Evolutionary conservation across 2,888 invertebrate species (phyloP).

Genomic region (Incurvaria masculella): DNA sequence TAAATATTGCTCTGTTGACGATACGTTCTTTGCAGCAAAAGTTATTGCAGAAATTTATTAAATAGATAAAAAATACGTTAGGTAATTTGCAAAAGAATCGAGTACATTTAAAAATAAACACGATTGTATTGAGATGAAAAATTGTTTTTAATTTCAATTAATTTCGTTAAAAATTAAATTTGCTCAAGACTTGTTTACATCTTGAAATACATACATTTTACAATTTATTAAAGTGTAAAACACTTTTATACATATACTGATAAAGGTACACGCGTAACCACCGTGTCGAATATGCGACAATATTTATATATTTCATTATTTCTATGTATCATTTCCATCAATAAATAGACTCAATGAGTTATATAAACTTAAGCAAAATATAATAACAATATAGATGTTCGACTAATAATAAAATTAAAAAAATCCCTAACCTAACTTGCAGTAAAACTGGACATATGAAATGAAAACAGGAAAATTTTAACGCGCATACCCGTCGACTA

Average conservation of each 20-base stretch:
- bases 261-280: slow-evolving; percentile 55
- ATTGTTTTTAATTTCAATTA: background rate
- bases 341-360: slow-evolving; percentile 3
- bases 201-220: background rate
- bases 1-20: no score
- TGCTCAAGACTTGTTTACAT: background rate
- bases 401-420: slow-evolving; percentile 16
- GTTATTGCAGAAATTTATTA: no score
- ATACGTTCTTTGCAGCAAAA: no score
- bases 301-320: slow-evolving; percentile 10
- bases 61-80: no score
- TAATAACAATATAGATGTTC: slow-evolving; percentile 19
- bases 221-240: background rate
- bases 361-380: slow-evolving; percentile 17
- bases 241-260: background rate
- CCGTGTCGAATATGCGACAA: slow-evolving; percentile 30
- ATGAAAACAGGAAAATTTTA: slow-evolving; percentile 25
- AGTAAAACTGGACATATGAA: slow-evolving; percentile 51
- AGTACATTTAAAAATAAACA: background rate
- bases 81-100: no score
- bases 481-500: slow-evolving; percentile 57
- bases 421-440: slow-evolving; percentile 29
- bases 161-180: no score
- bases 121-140: background rate
- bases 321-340: slow-evolving; percentile 3